Percentiles rank a stretch among this genome's conserved stretches.
phyloP scores from a whole-genome alignment of 64 coral and sea anemone genomes.

The Actinia equina region DNA sequence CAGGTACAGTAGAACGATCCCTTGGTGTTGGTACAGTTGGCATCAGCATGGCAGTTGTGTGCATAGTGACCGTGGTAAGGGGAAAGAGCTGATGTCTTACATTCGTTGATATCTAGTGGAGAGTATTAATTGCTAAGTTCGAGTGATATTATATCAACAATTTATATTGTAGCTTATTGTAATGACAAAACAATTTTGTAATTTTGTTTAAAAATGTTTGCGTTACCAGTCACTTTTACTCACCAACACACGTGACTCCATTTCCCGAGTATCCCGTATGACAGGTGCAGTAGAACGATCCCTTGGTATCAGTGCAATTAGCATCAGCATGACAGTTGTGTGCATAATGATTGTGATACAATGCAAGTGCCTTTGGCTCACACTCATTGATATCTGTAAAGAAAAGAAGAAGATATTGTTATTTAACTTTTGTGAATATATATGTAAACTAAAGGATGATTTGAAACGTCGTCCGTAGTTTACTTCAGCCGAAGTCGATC shows the following conservation, averaged over 20 bases:
- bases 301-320: conserved; percentile 57
- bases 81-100: conserved; percentile 15
- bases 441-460: no score
- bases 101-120: conserved; percentile 59
- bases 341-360: conserved; percentile 31
- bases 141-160: not conserved
- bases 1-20: conserved; percentile 67
- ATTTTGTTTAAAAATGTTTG: not conserved
- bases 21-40: conserved; percentile 81
- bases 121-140: not conserved
- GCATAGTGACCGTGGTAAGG: conserved; percentile 11
- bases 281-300: conserved; percentile 60
- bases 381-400: conserved; percentile 38
- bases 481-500: no score
- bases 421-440: no score
- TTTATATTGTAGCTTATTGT: no score
- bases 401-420: conserved; percentile 48
- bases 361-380: not conserved
- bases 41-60: conserved; percentile 71
- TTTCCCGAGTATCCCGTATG: conserved; percentile 64
- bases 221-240: no score
- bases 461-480: no score
- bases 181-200: no score
- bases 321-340: conserved; percentile 52
- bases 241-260: conserved; percentile 46